Evolutionary conservation across 1,140 invertebrate species (phyloP), one percentile per base, ranked within the genome.

Genomic region (Nymphalis io): DNA sequence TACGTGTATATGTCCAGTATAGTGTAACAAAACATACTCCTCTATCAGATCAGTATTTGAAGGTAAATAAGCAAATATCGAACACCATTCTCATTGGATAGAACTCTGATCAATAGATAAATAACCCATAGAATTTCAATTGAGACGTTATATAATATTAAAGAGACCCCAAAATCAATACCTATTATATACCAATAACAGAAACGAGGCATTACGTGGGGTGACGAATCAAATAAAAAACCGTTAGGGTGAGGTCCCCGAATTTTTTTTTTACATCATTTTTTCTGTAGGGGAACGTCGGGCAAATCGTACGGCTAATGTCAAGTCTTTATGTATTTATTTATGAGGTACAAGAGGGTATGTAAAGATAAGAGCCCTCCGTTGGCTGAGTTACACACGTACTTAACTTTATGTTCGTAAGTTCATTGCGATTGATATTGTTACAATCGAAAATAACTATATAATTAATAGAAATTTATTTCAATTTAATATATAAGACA

Each of bases 171-270:
- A 65, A 76, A 79, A 81, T 81, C 79, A 72, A 81, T 81, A 81
- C 67, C 61, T 67, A 78, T 80, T 81, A 81, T 81, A 67, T 81
- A 79, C 78, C 73, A 80, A 79, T 76, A 78, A 74, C 61, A 74
- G 58, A 77, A 78, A 80, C 74, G 73, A 78, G 74, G 72, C 71
- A 76, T 76, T 57, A 68, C 66, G 71, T 78, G 73, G 74, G 78
- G 78, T 79, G 75, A 80, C 75, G 79, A 73, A 75, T 71, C 58
- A 40, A 58, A 76, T 62, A 78, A 76, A 78, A 74, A 69, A 77
- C 68, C 51, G 63, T 51, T 72, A 77, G 80, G 80, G 76, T 80
- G 70, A 68, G 61, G 15, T 42, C 53, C 74, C 80, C 75, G 60
- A 66, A 63, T 55, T 72, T 81, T 82, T 72, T 81, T 82, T 82